Base-by-base conservation (phyloP, 2,113 vertebrate species). In the Tachysurus vachellii region DNA sequence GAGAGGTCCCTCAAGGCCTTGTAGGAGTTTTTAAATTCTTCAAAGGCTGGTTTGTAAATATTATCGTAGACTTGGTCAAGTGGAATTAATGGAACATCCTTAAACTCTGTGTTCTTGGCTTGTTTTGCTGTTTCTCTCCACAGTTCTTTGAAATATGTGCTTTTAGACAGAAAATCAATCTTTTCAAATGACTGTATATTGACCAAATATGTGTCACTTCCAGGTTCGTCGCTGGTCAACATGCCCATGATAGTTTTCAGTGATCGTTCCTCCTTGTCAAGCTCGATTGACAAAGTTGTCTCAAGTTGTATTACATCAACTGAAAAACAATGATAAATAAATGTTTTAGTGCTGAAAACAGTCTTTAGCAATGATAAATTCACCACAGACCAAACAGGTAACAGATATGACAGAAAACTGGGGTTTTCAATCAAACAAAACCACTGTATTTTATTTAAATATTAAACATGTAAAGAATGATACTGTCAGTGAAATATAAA, bases 101-200 rank as follows among this genome's bases (percentile, higher is more conserved):
- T 26, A 61, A 79, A 87, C 21, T 87, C 53, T 0, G 44, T 61
- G 16, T 71, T 9, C 59, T 90, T 82, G 36, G 54, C 82, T 61
- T 70, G 28, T 16, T 26, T 42, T 70, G 70, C 59, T 56, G 62
- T 87, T 26, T 88, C 7, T 54, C 36, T 42, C 87, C 87, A 90
- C 16, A 86, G 64, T 17, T 31, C 61, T 88, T 79, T 88, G 59
- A 90, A 90, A 28, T 87, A 82, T 62, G 36, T 71, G 76, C 89
- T 87, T 36, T 70, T 62, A 17, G 42, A 77, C 64, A 86, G 56
- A 64, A 44, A 10, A 19, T 57, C 53, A 87, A 90, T 90, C 26
- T 90, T 87, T 31, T 81, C 76, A 85, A 90, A 88, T 54, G 36
- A 50, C 26, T 81, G 68, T 56, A 62, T 82, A 56, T 75, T 73